These are phyloP conservation scores for Cygnus olor DNA, from an alignment of 2,797 vertebrate species.

Conservation along the genomic window DNA sequence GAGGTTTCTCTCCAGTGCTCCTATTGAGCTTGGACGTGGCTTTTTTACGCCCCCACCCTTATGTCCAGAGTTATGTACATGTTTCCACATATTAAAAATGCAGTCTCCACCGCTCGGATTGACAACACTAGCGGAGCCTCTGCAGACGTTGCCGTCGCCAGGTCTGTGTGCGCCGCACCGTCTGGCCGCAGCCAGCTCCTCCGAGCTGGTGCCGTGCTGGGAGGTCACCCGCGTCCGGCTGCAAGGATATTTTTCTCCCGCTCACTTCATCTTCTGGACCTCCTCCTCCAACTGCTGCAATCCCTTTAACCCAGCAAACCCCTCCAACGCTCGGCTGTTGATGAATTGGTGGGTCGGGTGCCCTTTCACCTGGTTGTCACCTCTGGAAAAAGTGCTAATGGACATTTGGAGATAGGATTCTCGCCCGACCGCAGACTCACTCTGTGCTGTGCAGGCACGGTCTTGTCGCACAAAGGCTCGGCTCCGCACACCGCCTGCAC, in stretches of 20 bases:
- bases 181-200: not conserved
- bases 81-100: conserved; percentile 52
- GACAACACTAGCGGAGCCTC: conserved; percentile 7
- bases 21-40: conserved; percentile 69
- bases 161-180: not conserved
- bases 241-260: not conserved
- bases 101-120: not conserved
- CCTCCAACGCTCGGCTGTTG: not conserved
- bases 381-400: conserved; percentile 29
- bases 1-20: conserved; percentile 66
- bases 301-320: conserved; percentile 20
- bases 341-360: conserved; percentile 8
- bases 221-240: not conserved
- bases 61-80: conserved; percentile 58
- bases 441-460: conserved; percentile 6
- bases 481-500: not conserved
- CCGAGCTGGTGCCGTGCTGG: not conserved
- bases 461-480: conserved; percentile 1
- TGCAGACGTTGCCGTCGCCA: conserved; percentile 9
- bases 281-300: not conserved
- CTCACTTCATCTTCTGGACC: not conserved
- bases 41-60: conserved; percentile 70
- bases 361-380: conserved; percentile 31
- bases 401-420: conserved; percentile 23
- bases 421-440: not conserved